Conservation (phyloP, 2,888 invertebrate species). For the Mesopsocus fuscifrons region DNA sequence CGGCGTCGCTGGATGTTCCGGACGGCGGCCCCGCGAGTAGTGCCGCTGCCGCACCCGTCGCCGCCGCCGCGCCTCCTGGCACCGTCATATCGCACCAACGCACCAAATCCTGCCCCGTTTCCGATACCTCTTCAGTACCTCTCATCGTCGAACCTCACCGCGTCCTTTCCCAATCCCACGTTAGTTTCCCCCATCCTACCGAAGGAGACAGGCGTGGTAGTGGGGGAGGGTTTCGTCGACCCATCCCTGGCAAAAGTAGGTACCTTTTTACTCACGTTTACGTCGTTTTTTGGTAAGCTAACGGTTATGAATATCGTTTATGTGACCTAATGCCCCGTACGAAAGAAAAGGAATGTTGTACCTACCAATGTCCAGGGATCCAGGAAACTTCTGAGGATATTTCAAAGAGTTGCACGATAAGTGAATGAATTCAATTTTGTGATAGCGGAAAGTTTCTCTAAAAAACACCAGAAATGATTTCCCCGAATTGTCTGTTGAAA, state of each 20-base stretch:
- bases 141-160: background rate
- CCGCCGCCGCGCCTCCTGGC: background rate
- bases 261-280: background rate
- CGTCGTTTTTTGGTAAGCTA: no score
- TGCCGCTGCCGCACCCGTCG: constrained; percentile 8
- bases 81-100: constrained; percentile 14
- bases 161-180: background rate
- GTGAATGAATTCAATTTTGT: no score
- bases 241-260: background rate
- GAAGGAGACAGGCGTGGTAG: background rate
- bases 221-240: background rate
- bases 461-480: no score
- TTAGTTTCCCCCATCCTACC: background rate
- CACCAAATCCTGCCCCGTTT: constrained; percentile 16
- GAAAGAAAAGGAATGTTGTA: no score
- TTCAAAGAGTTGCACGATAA: no score
- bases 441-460: no score
- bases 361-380: no score
- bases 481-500: no score
- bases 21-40: constrained; percentile 9
- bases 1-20: background rate
- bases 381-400: no score
- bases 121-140: constrained; percentile 3
- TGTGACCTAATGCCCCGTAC: no score
- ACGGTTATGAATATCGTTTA: no score